Base-by-base conservation (phyloP, 2,797 vertebrate species). In the Gallinago nigripennis region DNA sequence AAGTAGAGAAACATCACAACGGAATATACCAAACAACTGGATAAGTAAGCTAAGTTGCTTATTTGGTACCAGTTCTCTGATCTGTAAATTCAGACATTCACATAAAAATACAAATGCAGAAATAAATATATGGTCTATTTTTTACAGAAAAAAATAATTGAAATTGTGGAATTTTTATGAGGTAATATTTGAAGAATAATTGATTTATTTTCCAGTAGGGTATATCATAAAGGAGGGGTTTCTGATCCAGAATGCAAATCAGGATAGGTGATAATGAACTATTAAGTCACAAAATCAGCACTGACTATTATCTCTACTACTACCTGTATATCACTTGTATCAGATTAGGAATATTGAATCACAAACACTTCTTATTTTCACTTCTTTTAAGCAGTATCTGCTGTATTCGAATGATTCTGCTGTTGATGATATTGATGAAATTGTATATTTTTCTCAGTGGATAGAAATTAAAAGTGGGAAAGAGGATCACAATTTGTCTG, bases 401-500 rank as follows among this genome's bases (percentile, higher is more conserved):
- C 28, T 33, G 1, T 58, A 12, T 77, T 90, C 45, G 8, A 69
- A 15, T 17, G 54, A 46, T 48, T 73, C 19, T 73, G 6, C 3
- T 81, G 19, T 23, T 53, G 16, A 56, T 28, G 4, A 35, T 72
- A 81, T 54, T 65, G 41, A 91, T 39, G 6, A 73, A 82, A 60
- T 60, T 79, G 17, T 43, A 68, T 48, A 7, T 75, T 87, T 90
- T 84, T 95, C 51, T 63, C 21, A 64, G 48, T 33, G 11, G 17
- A 51, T 14, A 87, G 31, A 69, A 25, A 82, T 80, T 88, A 54
- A 65, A 88, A 95, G 18, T 68, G 18, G 13, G 33, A 66, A 93
- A 86, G 28, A 43, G 41, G 39, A 94, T 96, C 39, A 93, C 46
- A 96, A 94, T 90, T 79, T 86, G 4, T 90, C 72, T 96, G 86